These are phyloP conservation scores for Daubentonia madagascariensis DNA, from an alignment of 2,113 vertebrate species.

Conservation along the genomic window DNA sequence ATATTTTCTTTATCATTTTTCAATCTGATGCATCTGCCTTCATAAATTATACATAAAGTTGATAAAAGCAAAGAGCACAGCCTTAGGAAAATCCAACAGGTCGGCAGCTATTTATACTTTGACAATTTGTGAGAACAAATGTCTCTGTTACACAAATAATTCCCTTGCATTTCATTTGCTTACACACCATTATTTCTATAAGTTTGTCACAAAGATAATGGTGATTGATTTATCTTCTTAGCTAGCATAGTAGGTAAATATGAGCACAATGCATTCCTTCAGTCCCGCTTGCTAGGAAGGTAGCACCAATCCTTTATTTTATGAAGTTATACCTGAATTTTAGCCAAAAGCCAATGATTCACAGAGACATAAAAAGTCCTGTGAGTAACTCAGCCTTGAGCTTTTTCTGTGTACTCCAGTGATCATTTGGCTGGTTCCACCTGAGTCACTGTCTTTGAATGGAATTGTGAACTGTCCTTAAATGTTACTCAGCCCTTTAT, in stretches of 20 bases:
- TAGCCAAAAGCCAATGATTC: not conserved
- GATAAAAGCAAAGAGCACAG: constrained; percentile 77
- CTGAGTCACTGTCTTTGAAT: constrained; percentile 1
- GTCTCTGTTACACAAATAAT: constrained; percentile 83
- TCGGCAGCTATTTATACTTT: constrained; percentile 73
- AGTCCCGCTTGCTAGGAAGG: not conserved
- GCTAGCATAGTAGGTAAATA: not conserved
- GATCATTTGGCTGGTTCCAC: not conserved
- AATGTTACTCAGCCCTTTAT: constrained; percentile 30
- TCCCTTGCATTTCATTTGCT: constrained; percentile 79
- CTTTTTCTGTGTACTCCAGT: not conserved
- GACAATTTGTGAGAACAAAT: constrained; percentile 83
- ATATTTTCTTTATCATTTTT: constrained; percentile 73
- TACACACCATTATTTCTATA: constrained; percentile 72
- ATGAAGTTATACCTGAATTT: not conserved
- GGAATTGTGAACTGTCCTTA: not conserved
- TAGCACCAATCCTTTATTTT: constrained; percentile 4
- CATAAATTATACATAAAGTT: constrained; percentile 82
- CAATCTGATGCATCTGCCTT: constrained; percentile 68
- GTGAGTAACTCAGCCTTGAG: constrained; percentile 28
- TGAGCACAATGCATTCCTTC: not conserved
- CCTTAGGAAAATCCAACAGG: constrained; percentile 78
- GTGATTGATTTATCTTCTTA: constrained; percentile 47
- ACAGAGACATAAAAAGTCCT: not conserved
- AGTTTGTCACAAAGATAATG: constrained; percentile 66